Percentiles rank a stretch among this genome's conserved stretches.
Evolutionary conservation across 1,140 invertebrate genomes (phyloP).

Genomic region (Alviniconcha marisindica): DNA sequence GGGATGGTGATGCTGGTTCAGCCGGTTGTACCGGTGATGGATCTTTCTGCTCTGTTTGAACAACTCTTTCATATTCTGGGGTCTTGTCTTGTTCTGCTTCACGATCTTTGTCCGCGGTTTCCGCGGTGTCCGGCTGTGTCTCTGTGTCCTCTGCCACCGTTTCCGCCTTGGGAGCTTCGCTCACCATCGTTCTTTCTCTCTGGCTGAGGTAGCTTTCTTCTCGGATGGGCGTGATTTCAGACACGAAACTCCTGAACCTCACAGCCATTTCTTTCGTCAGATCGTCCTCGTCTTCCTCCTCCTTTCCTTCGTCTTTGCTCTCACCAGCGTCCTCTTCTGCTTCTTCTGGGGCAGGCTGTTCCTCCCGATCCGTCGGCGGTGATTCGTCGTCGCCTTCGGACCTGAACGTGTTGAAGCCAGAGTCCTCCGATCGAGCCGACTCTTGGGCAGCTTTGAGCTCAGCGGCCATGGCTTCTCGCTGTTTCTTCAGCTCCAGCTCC

Average conservation of each 20-base stretch:
- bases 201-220: neutral
- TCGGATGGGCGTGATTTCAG: neutral
- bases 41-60: no score
- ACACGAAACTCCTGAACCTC: constrained; percentile 2
- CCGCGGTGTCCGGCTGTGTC: neutral
- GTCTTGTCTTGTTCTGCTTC: no score
- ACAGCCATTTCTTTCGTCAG: constrained; percentile 12
- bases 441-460: no score
- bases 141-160: neutral
- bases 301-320: neutral
- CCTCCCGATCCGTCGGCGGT: neutral
- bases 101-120: no score
- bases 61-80: no score
- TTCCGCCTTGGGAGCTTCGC: constrained; percentile 7
- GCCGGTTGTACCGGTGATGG: no score
- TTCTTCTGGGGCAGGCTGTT: neutral
- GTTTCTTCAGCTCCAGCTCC: neutral
- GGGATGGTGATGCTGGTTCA: no score
- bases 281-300: neutral
- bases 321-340: neutral
- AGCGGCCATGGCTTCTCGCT: neutral
- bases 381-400: no score
- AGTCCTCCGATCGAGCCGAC: no score
- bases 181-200: neutral
- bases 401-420: no score